Base-by-base conservation (phyloP, 2,888 invertebrate genomes). In the Eueremaeus valkanovi region DNA sequence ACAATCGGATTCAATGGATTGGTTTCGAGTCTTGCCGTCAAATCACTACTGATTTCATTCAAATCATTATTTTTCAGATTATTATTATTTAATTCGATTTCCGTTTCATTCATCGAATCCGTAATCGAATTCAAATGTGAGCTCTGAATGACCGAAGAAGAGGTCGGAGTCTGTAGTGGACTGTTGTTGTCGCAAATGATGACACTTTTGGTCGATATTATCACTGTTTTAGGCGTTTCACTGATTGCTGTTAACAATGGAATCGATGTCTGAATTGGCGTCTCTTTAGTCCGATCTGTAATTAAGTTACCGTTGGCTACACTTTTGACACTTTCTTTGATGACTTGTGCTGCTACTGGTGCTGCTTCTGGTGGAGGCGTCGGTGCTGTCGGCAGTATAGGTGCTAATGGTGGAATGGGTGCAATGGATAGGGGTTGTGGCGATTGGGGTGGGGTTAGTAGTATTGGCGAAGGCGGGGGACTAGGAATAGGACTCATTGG, bases 391-490 rank as follows among this genome's bases (percentile, higher is more conserved):
- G 40, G 3, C 5, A 21, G 21, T 18, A 21, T 24, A 31, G 79
- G 61, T 40, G 76, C n/a, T n/a, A n/a, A n/a, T n/a, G n/a, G n/a
- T n/a, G n/a, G n/a, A n/a, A n/a, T n/a, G n/a, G n/a, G n/a, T n/a
- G n/a, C n/a, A n/a, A n/a, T n/a, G n/a, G n/a, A n/a, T n/a, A n/a
- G 55, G 29, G 76, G 68, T 31, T 78, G 45, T 24, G 72, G 51
- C 45, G 74, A 58, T 24, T 75, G 49, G n/a, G 75, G 73, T 11
- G 76, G 66, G n/a, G 75, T 82, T 70, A 81, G 61, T 63, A 81
- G 81, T 77, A 81, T 83, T 40, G 81, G 79, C 72, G 81, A 80
- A 66, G 75, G 77, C 61, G 29, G 79, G 77, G 61, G 79, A 73
- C 78, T 78, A 78, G 73, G 72, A 27, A 31, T 73, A 18, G 80